Percentiles rank a stretch among this genome's conserved stretches.
Evolutionary conservation across 2,797 vertebrate genomes (phyloP).

Genomic region (Arctocebus calabarensis): DNA sequence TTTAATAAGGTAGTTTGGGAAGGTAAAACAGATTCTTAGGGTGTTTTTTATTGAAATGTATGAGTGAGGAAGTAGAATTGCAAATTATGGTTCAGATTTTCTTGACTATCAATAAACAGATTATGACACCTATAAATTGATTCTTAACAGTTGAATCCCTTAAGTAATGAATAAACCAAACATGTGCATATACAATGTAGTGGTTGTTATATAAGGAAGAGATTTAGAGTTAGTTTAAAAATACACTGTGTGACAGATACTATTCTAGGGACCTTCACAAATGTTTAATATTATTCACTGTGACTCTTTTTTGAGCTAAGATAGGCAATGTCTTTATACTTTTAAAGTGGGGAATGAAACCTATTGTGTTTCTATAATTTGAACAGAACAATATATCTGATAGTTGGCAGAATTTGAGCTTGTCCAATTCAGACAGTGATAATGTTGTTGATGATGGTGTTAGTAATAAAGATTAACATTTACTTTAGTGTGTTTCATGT

Average conservation of each 20-base stretch:
- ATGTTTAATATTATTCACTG: neutral
- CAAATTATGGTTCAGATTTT: slow-evolving; percentile 48
- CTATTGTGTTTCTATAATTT: neutral
- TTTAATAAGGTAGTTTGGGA: neutral
- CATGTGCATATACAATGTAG: neutral
- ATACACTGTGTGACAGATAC: neutral
- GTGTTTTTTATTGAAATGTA: neutral
- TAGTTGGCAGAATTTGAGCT: neutral
- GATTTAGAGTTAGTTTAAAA: slow-evolving; percentile 50
- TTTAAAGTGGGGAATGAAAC: slow-evolving; percentile 45
- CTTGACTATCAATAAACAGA: slow-evolving; percentile 6
- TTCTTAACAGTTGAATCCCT: neutral
- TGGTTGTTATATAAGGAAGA: neutral
- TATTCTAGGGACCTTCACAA: neutral
- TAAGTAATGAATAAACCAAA: neutral
- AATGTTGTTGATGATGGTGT: neutral
- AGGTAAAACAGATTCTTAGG: slow-evolving; percentile 1
- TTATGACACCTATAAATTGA: slow-evolving; percentile 14
- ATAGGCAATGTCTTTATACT: slow-evolving; percentile 26
- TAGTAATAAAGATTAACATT: slow-evolving; percentile 33
- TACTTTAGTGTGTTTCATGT: slow-evolving; percentile 10
- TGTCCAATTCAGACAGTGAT: slow-evolving; percentile 27
- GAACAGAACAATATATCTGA: neutral
- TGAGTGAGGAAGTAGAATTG: slow-evolving; percentile 14
- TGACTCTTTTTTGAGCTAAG: neutral